Base-by-base conservation (phyloP, 2,888 invertebrate species). In the Panorpa germanica region DNA sequence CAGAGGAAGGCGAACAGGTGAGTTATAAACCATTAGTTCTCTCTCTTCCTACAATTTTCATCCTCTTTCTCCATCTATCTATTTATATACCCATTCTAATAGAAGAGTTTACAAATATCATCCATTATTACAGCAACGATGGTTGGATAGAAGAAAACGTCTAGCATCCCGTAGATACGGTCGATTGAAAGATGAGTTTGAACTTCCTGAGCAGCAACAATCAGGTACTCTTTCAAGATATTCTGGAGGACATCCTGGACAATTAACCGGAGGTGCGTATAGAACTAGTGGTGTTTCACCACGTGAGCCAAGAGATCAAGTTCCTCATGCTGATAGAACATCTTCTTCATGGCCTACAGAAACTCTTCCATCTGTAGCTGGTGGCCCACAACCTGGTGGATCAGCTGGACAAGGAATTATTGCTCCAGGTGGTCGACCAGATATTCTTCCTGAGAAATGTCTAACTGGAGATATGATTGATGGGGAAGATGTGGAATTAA, bases 71-170 rank as follows among this genome's bases (percentile, higher is more conserved):
- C n/a, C n/a, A n/a, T n/a, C n/a, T n/a, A n/a, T n/a, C n/a, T n/a
- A n/a, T n/a, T n/a, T n/a, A n/a, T n/a, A n/a, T n/a, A n/a, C n/a
- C n/a, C n/a, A n/a, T n/a, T n/a, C n/a, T n/a, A n/a, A n/a, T n/a
- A n/a, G n/a, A n/a, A n/a, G n/a, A n/a, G n/a, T n/a, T n/a, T n/a
- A n/a, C n/a, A n/a, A n/a, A n/a, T n/a, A n/a, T n/a, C n/a, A n/a
- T n/a, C n/a, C n/a, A n/a, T n/a, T n/a, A n/a, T n/a, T n/a, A n/a
- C n/a, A n/a, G n/a, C n/a, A n/a, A n/a, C n/a, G n/a, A 16, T 55
- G 55, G 55, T 40, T 43, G 18, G 52, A 52, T 3, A 43, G 55
- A 0, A 55, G 55, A 31, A 43, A 48, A 1, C 48, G 55, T 0
- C 38, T 55, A 4, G 55, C 55, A 0, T 38, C 53, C 4, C 43